Base-by-base conservation (phyloP, 2,797 vertebrate genomes). In the Gallinago nigripennis region DNA sequence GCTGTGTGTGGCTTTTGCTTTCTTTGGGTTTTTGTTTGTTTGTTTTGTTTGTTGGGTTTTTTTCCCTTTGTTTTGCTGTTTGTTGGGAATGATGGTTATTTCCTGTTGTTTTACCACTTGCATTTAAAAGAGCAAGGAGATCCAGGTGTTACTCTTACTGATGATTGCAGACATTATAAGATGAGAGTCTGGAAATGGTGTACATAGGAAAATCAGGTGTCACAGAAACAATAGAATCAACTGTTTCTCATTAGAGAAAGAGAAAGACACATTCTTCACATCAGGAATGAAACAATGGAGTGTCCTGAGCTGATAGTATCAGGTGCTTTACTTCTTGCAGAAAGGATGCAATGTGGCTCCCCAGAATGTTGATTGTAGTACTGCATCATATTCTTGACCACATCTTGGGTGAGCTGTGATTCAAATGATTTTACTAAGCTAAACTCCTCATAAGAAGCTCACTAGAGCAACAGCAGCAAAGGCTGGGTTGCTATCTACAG, bases 41-140 rank as follows among this genome's bases (percentile, higher is more conserved):
- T 0, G 1, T 23, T 50, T 37, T 57, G 17, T 54, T 16, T 57
- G 17, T 54, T 16, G 30, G 5, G 0, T 1, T 27, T 50, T 37
- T 51, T 39, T 31, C 28, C 5, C 2, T 30, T 21, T 24, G 1
- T 15, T 28, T 72, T 64, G n/a, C 15, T 4, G 21, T 45, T 18
- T 37, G 12, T 8, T 51, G 10, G 17, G 8, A 23, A 4, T 12
- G 12, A 16, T 45, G 19, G 39, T 43, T 54, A 33, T 16, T 35
- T 46, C 30, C 17, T 89, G 11, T 12, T 91, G 21, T 71, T 89
- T 46, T 63, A n/a, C 65, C 39, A 50, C 8, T n/a, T 58, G 31
- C 53, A 63, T 73, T 56, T 66, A 18, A 37, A 85, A 85, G 41
- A 65, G 7, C 46, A 53, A 56, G 31, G 45, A 76, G 25, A 11